Conservation (phyloP, 35 echinoderm and acorn worm species). For the Amphiura filiformis region DNA sequence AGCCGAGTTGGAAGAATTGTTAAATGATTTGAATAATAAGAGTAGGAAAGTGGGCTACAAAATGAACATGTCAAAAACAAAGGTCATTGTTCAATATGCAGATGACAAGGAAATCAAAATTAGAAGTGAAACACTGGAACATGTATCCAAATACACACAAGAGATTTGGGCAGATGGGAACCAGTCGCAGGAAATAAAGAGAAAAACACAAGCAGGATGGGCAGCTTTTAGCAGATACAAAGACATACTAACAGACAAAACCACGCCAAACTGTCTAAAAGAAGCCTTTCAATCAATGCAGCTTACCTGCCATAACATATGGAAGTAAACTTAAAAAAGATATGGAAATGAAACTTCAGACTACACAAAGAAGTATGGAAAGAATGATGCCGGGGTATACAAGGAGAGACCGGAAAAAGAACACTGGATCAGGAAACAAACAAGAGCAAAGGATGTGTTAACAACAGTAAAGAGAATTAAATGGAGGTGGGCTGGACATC, state of each 20-base stretch:
- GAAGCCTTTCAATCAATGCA: not conserved
- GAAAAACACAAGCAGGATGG: conserved; percentile 21
- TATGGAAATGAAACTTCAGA: conserved; percentile 29
- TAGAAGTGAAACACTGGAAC: conserved; percentile 2
- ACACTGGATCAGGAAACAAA: conserved; percentile 5
- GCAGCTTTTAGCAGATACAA: conserved; percentile 19
- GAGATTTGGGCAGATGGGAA: not conserved
- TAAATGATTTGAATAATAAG: not conserved
- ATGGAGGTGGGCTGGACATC: conserved; percentile 12
- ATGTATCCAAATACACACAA: not conserved
- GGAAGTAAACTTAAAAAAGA: not conserved
- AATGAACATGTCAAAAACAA: not conserved
- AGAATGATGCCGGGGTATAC: conserved; percentile 38
- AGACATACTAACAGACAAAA: not conserved
- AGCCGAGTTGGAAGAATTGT: not conserved
- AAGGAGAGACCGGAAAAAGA: conserved; percentile 29
- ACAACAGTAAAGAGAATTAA: not conserved
- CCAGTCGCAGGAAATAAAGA: conserved; percentile 18
- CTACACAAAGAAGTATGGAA: conserved; percentile 36
- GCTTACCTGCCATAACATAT: not conserved
- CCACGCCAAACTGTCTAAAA: conserved; percentile 8
- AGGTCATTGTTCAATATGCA: not conserved
- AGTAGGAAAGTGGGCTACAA: not conserved
- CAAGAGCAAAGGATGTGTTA: conserved; percentile 9
- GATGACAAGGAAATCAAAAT: not conserved